phyloP scores from a whole-genome alignment of 2,113 vertebrate genomes.

The Plestiodon gilberti region DNA sequence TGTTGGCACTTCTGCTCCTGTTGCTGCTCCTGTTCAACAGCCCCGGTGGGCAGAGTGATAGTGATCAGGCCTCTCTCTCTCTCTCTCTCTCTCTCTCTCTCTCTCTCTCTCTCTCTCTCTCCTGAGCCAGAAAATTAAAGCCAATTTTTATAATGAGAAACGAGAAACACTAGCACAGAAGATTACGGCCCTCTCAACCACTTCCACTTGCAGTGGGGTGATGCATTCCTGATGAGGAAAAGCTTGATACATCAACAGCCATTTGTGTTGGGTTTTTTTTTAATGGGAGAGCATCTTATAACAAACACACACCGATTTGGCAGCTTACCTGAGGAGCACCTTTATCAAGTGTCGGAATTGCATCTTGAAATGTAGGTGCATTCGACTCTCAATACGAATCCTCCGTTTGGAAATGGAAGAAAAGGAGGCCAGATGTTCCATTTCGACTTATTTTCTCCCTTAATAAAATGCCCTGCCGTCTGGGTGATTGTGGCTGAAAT shows the following conservation, averaged over 20 bases:
- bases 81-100: too few species aligned
- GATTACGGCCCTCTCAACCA: neutral
- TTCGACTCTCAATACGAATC: slow-evolving; percentile 37
- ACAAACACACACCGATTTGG: slow-evolving; percentile 4
- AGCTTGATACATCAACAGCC: neutral
- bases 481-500: neutral
- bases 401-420: slow-evolving; percentile 14
- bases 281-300: slow-evolving; percentile 11
- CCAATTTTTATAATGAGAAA: slow-evolving; percentile 66
- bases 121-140: slow-evolving; percentile 44
- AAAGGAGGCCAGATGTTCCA: slow-evolving; percentile 60
- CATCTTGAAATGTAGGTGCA: slow-evolving; percentile 12
- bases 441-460: slow-evolving; percentile 23
- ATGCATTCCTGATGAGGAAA: slow-evolving; percentile 6
- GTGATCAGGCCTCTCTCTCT: slow-evolving; percentile 19
- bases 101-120: slow-evolving; percentile 41
- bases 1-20: neutral
- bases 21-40: slow-evolving; percentile 27
- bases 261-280: neutral
- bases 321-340: slow-evolving; percentile 6
- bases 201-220: neutral
- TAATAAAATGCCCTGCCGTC: slow-evolving; percentile 58
- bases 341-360: slow-evolving; percentile 38
- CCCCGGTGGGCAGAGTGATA: slow-evolving; percentile 22
- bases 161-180: slow-evolving; percentile 12